Base-by-base conservation (phyloP, 1,140 invertebrate genomes). In the Schlechtendalia chinensis region DNA sequence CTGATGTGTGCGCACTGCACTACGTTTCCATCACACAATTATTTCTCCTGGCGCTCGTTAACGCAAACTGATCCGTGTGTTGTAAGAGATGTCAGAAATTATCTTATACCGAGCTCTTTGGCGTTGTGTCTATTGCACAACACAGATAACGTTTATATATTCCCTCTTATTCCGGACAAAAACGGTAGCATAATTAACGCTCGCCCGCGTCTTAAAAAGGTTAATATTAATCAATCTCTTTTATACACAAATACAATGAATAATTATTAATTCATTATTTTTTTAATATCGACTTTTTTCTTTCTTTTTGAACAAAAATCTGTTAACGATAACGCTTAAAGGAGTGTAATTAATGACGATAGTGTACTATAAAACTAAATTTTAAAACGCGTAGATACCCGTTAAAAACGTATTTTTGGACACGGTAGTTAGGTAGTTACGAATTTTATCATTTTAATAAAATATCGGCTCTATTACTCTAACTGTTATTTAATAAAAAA, bases 151-250 rank as follows among this genome's bases (percentile, higher is more conserved):
- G 19, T 54, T 19, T 54, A 39, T 39, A 39, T 39, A 39, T 54
- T 17, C 11, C 11, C 32, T 67, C 32, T 39, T 45, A 29, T 39
- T 45, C 32, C 32, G 32, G 32, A 67, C 19, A 69, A 69, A 47
- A 69, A 10, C 39, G n/a, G 12, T 1, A 24, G 39, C n/a, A 12
- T 67, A 69, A 69, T 69, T 69, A 69, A 47, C 39, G 39, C 14
- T 45, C 19, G 11, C 63, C 63, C 14, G n/a, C n/a, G 32, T 47
- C n/a, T 47, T 45, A 47, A 69, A 39, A 69, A 65, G 32, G 65
- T 47, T 67, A 67, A 67, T 67, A 67, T 12, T 69, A 69, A 69
- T 69, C 39, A 69, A 69, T 16, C 39, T 69, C 1, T 47, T 47
- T 50, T 12, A 50, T 50, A 50, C 8, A 50, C 14, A 12, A 50